Percentiles rank a stretch among this genome's conserved stretches.
phyloP scores from a whole-genome alignment of 2,888 invertebrate genomes.

The Gnatocerus cornutus region DNA sequence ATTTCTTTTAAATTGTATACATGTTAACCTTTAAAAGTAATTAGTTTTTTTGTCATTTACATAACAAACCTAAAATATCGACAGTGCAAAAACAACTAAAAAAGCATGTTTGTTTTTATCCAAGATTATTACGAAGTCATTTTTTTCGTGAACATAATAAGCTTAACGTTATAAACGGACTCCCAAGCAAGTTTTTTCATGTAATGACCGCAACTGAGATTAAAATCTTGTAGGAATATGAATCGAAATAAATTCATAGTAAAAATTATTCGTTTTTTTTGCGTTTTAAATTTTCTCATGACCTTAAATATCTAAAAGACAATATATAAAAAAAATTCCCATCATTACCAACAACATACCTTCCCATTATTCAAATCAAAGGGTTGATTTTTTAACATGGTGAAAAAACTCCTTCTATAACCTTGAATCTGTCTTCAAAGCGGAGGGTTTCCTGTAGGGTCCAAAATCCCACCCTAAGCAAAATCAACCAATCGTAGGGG shows the following conservation, averaged over 20 bases:
- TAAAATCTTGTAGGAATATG: conserved; percentile 15
- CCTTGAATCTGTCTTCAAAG: conserved; percentile 24
- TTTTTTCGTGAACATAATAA: conserved; percentile 23
- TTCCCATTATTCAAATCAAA: conserved; percentile 38
- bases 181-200: conserved; percentile 23
- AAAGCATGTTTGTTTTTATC: conserved; percentile 38
- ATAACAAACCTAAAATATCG: conserved; percentile 47
- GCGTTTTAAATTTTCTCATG: conserved; percentile 41
- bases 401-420: conserved; percentile 43
- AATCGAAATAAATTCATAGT: conserved; percentile 16
- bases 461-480: conserved; percentile 48
- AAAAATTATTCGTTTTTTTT: conserved; percentile 6
- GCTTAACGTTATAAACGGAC: conserved; percentile 15
- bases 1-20: conserved; percentile 42
- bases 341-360: conserved; percentile 35
- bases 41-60: conserved; percentile 47
- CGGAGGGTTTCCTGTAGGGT: conserved; percentile 43
- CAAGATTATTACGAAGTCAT: conserved; percentile 19
- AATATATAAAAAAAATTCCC: conserved; percentile 49
- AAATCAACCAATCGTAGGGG: conserved; percentile 31
- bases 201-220: conserved; percentile 36
- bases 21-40: conserved; percentile 47
- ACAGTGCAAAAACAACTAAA: conserved; percentile 36
- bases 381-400: conserved; percentile 46
- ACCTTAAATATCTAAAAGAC: conserved; percentile 34